Evolutionary conservation across 2,888 invertebrate species (phyloP), one percentile per base, ranked within the genome.

Genomic region (Rhamnusium bicolor): DNA sequence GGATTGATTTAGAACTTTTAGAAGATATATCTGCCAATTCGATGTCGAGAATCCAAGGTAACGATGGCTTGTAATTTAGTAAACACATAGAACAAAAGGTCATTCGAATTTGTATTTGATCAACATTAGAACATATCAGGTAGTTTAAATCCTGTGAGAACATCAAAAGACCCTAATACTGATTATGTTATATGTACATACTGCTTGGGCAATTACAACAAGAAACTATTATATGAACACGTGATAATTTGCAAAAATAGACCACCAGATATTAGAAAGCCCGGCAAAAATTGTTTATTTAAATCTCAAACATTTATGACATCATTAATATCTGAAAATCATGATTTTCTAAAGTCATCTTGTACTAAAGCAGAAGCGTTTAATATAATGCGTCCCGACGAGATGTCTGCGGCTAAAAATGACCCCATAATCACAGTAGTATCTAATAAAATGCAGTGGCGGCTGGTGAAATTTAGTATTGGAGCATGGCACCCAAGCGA

Each of bases 381-480:
- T 47, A 24, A n/a, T 4, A 63, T 66, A 24, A 79, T 80, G 79
- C 66, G 72, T 18, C 51, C 80, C 8, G 79, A 78, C 60, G 29
- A 74, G n/a, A 73, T 79, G 54, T 8, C 7, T 2, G 65, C 32
- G 10, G 80, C 77, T 3, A 79, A 78, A 66, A 72, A 54, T 10
- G 77, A 81, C 66, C 73, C 77, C 5, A 51, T 80, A n/a, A 78
- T 81, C n/a, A n/a, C n/a, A n/a, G n/a, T n/a, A n/a, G n/a, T n/a
- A n/a, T n/a, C n/a, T n/a, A n/a, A n/a, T n/a, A n/a, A n/a, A n/a
- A n/a, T n/a, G n/a, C n/a, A n/a, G n/a, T n/a, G n/a, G n/a, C n/a
- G n/a, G n/a, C n/a, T n/a, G n/a, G n/a, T n/a, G n/a, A n/a, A n/a
- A n/a, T n/a, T n/a, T n/a, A n/a, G n/a, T n/a, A n/a, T n/a, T n/a